Evolutionary conservation across 2,888 invertebrate species (phyloP).

Genomic region (Torymus texanus): DNA sequence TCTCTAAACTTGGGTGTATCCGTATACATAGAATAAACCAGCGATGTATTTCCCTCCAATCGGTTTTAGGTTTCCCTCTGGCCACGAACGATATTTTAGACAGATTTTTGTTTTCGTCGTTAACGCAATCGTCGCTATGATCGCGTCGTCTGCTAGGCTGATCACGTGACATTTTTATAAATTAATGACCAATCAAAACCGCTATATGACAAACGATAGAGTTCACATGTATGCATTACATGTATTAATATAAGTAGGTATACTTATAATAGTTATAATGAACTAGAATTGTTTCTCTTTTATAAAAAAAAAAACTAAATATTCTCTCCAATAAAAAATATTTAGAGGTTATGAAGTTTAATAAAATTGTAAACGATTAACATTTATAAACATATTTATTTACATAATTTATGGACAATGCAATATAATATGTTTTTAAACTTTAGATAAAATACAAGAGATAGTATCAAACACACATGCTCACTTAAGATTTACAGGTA

Average conservation of each 20-base stretch:
- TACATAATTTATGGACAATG: slow-evolving; percentile 43
- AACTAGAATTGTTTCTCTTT: too few relatives aligned
- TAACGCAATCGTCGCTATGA: slow-evolving; percentile 16
- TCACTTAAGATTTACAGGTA: slow-evolving; percentile 20
- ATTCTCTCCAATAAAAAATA: too few relatives aligned
- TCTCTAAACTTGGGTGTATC: too few relatives aligned
- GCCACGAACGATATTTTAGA: too few relatives aligned
- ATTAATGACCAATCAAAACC: not conserved
- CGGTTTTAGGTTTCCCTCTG: too few relatives aligned
- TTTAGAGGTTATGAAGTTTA: too few relatives aligned
- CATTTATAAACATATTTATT: slow-evolving; percentile 57
- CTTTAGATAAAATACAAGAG: slow-evolving; percentile 54
- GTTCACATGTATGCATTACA: not conserved
- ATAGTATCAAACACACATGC: slow-evolving; percentile 48
- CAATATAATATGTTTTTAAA: slow-evolving; percentile 34
- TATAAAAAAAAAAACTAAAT: too few relatives aligned
- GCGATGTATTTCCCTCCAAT: too few relatives aligned
- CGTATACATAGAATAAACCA: too few relatives aligned
- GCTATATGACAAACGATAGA: not conserved
- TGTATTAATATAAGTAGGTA: not conserved
- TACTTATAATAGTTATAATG: not conserved
- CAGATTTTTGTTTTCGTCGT: slow-evolving; percentile 3
- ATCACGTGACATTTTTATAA: slow-evolving; percentile 39
- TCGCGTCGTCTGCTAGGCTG: slow-evolving; percentile 45
- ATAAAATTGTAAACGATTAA: slow-evolving; percentile 20